Conservation (phyloP, 2,113 vertebrate genomes). For the Telmatochromis sp. region DNA sequence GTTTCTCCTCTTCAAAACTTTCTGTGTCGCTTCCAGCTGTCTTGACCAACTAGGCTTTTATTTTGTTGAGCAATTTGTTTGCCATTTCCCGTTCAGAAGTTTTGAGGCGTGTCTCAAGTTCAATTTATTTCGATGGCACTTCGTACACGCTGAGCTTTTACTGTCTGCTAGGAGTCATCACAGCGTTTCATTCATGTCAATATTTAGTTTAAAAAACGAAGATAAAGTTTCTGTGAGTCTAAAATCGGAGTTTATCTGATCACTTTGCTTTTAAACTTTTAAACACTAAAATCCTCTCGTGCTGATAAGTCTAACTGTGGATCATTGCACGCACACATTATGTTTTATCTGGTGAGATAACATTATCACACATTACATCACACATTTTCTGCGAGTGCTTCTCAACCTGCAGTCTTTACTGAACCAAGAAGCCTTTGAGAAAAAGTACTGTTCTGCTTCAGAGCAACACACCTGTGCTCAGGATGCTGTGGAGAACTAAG, state of each 20-base stretch:
- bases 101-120: background rate
- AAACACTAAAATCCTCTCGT: background rate
- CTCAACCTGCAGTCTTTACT: background rate
- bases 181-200: background rate
- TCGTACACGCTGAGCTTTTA: background rate
- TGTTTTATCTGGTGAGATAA: background rate
- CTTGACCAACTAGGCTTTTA: background rate
- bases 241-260: background rate
- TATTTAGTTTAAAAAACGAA: background rate
- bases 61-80: background rate
- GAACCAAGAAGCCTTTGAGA: background rate
- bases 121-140: background rate
- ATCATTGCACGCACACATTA: background rate
- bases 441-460: background rate
- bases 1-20: background rate
- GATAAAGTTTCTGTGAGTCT: background rate
- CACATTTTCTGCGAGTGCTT: background rate
- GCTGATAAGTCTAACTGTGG: background rate
- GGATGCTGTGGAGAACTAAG: background rate
- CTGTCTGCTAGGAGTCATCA: fast-evolving
- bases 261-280: background rate
- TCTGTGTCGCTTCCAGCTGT: background rate
- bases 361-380: fast-evolving
- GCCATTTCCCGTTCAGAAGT: background rate
- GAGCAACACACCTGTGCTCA: background rate